Evolutionary conservation across 2,888 invertebrate species (phyloP), one percentile per base, ranked within the genome.

Genomic region (Miltochrista miniata): DNA sequence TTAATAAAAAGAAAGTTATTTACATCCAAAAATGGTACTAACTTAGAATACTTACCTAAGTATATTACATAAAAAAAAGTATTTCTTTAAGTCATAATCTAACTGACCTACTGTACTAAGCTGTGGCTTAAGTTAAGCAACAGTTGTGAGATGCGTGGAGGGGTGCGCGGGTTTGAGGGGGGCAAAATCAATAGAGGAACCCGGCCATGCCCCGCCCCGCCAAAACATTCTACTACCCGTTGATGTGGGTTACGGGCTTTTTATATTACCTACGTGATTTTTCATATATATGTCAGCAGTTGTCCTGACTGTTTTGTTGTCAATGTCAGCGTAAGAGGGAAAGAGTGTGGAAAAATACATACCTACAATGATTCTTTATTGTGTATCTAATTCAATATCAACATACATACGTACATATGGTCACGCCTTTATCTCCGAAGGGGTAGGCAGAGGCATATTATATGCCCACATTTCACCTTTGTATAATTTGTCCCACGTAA

Each of bases 111-210:
- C 54, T 64, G 60, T 54, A 54, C 54, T 52, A 53, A 59, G 54
- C 72, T 68, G 68, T 63, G 74, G 67, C 60, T 72, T 54, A 68
- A 70, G 71, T 77, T 76, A 79, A 90, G 90, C 90, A 90, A 90
- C 90, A 90, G 90, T 90, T 90, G 84, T 72, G 86, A 86, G 85
- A 81, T 82, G 85, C 83, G 87, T 85, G 76, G 66, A 35, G 76
- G 76, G 74, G 77, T 54, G 73, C 63, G 76, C 72, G 75, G 74
- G 71, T 69, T 48, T 70, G 72, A 68, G 77, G 69, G 78, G 51
- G 51, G 47, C 75, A 87, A 90, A 90, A 88, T 88, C 88, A 85
- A 88, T 88, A 88, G 82, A 81, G 70, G 74, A 71, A 70, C 78
- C 75, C 73, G 72, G 79, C 74, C 67, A 64, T 64, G 72, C 76